Percentiles rank a stretch among this genome's conserved stretches.
These are phyloP conservation scores for Macquaria australasica DNA, from an alignment of 2,113 vertebrate genomes.

Conservation along the genomic window DNA sequence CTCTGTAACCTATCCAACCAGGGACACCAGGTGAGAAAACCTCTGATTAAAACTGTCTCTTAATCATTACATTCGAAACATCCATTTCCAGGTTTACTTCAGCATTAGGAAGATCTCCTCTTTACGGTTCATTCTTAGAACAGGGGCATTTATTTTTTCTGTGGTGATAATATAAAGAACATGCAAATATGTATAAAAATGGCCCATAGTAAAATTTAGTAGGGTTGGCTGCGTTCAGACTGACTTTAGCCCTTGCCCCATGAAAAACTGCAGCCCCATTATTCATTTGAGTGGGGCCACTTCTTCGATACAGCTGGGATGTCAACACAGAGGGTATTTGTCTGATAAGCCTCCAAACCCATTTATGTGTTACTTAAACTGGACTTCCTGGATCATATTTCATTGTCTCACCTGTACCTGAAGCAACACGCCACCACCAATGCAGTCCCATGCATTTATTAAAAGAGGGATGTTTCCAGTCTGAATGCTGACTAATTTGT, in stretches of 20 bases:
- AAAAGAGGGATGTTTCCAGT: not conserved
- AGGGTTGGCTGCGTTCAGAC: no score
- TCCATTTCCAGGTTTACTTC: not conserved
- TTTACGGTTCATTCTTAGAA: not conserved
- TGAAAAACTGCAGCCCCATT: no score
- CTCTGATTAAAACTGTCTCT: slow-evolving; percentile 19
- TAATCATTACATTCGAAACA: not conserved
- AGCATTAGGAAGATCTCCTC: not conserved
- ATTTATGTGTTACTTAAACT: not conserved
- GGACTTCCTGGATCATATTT: not conserved
- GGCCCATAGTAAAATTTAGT: no score
- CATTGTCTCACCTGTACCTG: no score
- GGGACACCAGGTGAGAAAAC: slow-evolving; percentile 14
- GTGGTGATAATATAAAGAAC: not conserved
- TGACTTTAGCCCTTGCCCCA: not conserved
- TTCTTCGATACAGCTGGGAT: no score
- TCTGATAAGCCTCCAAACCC: no score
- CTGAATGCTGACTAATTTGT: not conserved
- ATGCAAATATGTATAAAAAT: no score
- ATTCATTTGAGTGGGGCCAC: not conserved
- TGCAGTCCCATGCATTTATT: not conserved
- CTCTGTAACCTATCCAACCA: not conserved
- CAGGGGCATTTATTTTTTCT: not conserved
- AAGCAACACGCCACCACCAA: no score
- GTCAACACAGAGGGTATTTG: no score